Percentiles rank a stretch among this genome's conserved stretches.
These are phyloP conservation scores for Matsumurasca onukii DNA, from an alignment of 1,140 invertebrate species.

Conservation along the genomic window DNA sequence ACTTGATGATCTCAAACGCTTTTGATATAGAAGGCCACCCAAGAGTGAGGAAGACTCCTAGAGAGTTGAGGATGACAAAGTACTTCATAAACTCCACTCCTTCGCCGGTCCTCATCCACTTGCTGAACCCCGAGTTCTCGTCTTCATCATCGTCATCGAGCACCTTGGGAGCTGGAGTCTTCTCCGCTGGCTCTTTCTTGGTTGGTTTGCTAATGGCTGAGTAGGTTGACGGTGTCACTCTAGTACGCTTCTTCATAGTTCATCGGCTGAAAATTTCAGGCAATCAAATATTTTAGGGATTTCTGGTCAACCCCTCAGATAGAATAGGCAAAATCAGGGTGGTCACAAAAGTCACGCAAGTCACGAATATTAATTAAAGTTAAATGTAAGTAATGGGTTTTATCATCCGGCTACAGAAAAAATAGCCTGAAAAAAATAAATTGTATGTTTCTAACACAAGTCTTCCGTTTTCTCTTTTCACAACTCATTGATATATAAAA, in stretches of 20 bases:
- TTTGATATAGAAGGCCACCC: slow-evolving; percentile 56
- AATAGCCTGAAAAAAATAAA: no score
- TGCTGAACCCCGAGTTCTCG: slow-evolving; percentile 52
- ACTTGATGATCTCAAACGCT: slow-evolving; percentile 46
- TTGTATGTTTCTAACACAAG: no score
- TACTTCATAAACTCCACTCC: slow-evolving; percentile 58
- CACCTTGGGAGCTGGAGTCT: background rate
- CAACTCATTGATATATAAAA: no score
- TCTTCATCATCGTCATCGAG: slow-evolving; percentile 28
- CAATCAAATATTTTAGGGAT: no score
- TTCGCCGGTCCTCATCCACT: slow-evolving; percentile 56
- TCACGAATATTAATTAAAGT: no score
- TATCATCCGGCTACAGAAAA: no score
- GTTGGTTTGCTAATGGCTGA: background rate
- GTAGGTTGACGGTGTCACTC: background rate
- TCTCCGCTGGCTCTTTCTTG: background rate
- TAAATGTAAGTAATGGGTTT: no score
- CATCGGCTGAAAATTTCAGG: background rate
- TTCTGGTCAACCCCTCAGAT: no score
- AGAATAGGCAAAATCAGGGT: no score
- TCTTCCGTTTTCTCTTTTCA: no score
- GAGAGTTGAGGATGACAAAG: slow-evolving; percentile 58
- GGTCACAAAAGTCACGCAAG: no score
- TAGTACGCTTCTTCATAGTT: slow-evolving; percentile 5
- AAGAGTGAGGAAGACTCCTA: slow-evolving; percentile 56